Base-by-base conservation (phyloP, 1,140 invertebrate species). In the Delia radicum region DNA sequence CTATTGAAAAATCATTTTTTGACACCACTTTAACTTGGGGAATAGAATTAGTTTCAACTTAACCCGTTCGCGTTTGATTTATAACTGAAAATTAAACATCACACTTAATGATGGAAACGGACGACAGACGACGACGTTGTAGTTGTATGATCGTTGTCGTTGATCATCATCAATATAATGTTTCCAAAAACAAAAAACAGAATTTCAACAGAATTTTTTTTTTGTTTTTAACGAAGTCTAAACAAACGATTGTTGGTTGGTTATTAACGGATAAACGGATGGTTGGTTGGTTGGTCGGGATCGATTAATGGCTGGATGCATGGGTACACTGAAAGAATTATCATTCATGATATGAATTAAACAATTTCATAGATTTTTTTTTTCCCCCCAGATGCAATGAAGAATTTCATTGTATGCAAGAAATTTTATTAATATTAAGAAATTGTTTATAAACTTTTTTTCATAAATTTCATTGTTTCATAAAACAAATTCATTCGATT, bases 21-120 rank as follows among this genome's bases (percentile, higher is more conserved):
- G 33, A 13, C 13, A 37, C 8, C 33, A 3, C 33, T 37, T 7
- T 7, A 37, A 37, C 8, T 10, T 37, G 33, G 33, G n/a, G 7
- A 55, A 55, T 21, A 21, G 8, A 55, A 55, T 55, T 0, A 5
- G 48, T 55, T 55, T n/a, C 48, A n/a, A 55, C 48, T 46, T 18
- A 48, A 31, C 37, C 71, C 33, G 37, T 48, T 31, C 48, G 37
- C 71, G 71, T 46, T 48, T 48, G 71, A 73, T 48, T 61, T 42
- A 46, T 73, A 61, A 73, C 71, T 48, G 71, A 73, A 67, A 67
- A 28, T 29, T n/a, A 28, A 33, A 67, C 27, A 28, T 67, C 24
- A 67, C 63, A 18, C 63, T 67, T 67, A 13, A 24, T 26, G 13
- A 33, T 28, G 2, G 13, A 63, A 24, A 63, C 61, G 27, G 21